A percentile compares a stretch with the other conserved stretches of the same genome.
Evolutionary conservation across 2,113 vertebrate genomes (phyloP).

Genomic region (Vireo altiloquus): DNA sequence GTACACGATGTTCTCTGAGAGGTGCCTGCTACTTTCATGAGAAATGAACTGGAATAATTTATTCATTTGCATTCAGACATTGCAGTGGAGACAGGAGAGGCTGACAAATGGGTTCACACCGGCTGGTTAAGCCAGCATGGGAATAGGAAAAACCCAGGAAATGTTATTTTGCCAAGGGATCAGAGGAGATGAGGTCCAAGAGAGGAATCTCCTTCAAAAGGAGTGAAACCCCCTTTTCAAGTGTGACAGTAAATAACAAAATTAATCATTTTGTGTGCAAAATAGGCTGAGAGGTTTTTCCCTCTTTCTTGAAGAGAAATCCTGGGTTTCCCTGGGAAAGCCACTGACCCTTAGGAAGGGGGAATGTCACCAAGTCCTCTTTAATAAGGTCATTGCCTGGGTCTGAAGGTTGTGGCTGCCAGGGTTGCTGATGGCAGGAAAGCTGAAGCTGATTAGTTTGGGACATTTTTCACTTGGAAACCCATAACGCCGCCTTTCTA

Average conservation of each 20-base stretch:
- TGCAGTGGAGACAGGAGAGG: not conserved
- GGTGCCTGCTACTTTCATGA: not conserved
- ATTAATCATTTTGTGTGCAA: not conserved
- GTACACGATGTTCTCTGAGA: not conserved
- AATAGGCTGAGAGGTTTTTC: not conserved
- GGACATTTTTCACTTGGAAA: not conserved
- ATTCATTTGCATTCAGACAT: not conserved
- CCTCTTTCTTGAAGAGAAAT: not conserved
- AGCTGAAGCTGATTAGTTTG: not conserved
- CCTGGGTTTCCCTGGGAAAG: not conserved
- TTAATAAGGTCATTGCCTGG: not conserved
- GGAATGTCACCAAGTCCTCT: not conserved
- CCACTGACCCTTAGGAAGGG: not conserved
- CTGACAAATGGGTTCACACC: not conserved
- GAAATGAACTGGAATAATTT: slow-evolving; percentile 34
- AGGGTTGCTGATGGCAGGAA: not conserved
- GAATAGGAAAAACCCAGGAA: not conserved
- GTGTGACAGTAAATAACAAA: not conserved
- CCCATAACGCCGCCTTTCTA: not conserved
- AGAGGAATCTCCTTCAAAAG: not conserved
- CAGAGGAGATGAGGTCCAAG: not conserved
- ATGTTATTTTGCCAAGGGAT: not conserved
- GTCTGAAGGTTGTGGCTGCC: not conserved
- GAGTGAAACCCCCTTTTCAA: rapidly evolving
- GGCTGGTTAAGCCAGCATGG: not conserved